Evolutionary conservation across 2,888 invertebrate species (phyloP).

Genomic region (Hermodice carunculata): DNA sequence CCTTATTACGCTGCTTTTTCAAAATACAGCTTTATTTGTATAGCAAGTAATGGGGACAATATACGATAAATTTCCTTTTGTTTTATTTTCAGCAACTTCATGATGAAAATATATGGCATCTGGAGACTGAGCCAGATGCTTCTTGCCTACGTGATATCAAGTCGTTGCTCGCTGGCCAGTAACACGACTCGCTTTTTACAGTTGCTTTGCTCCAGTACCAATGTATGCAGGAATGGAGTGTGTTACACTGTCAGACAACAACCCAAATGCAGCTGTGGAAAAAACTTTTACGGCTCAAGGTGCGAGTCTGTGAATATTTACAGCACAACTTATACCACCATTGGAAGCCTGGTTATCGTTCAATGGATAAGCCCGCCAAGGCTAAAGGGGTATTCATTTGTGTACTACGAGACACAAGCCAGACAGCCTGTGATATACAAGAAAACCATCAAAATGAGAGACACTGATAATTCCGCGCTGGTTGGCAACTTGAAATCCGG

Average conservation of each 20-base stretch:
- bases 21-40: too few relatives aligned
- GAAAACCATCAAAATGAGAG: constrained; percentile 20
- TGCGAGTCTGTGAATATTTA: constrained; percentile 28
- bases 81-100: too few relatives aligned
- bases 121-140: too few relatives aligned
- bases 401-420: constrained; percentile 27
- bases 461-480: constrained; percentile 25
- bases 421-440: constrained; percentile 14
- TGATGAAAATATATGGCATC: too few relatives aligned
- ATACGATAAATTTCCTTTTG: too few relatives aligned
- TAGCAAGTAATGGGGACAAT: too few relatives aligned
- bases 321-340: constrained; percentile 9
- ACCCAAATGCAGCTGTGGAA: constrained; percentile 15
- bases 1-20: too few relatives aligned
- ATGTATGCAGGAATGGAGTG: constrained; percentile 14
- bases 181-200: too few relatives aligned
- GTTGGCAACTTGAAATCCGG: constrained; percentile 26
- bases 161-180: too few relatives aligned
- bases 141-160: too few relatives aligned
- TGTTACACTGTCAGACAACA: constrained; percentile 8
- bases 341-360: constrained; percentile 32
- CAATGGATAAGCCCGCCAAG: constrained; percentile 34
- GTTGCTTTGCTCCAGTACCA: constrained; percentile 3
- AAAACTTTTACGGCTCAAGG: constrained; percentile 15
- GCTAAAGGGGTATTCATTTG: constrained; percentile 30